Conservation (phyloP, 2,888 invertebrate species). For the Plemyria rubiginata region DNA sequence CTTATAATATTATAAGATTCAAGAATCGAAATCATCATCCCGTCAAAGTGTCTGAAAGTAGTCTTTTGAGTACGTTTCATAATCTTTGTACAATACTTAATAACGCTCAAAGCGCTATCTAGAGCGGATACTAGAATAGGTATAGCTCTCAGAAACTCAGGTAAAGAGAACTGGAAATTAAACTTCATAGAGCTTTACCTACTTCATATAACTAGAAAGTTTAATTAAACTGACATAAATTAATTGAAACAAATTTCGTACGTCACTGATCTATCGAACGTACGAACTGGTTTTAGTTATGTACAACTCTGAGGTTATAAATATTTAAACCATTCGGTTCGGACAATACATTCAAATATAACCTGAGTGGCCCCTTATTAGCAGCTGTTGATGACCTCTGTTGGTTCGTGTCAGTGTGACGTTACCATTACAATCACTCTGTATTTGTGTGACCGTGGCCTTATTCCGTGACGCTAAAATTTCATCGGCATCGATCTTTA, state of each 20-base stretch:
- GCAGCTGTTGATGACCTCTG: not conserved
- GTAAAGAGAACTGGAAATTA: not conserved
- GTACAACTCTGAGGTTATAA: too few species aligned
- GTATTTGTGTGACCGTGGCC: not conserved
- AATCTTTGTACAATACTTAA: constrained; percentile 34
- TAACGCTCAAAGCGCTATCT: constrained; percentile 34
- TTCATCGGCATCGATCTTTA: not conserved
- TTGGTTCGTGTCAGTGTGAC: not conserved
- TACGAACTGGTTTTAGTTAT: too few species aligned
- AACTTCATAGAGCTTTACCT: not conserved
- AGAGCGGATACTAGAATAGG: constrained; percentile 35
- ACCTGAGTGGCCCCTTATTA: too few species aligned
- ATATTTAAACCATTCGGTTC: too few species aligned
- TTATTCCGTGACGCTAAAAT: not conserved
- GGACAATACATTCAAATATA: too few species aligned
- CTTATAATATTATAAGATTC: too few species aligned
- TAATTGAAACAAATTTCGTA: too few species aligned
- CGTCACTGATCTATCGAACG: too few species aligned
- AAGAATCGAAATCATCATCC: too few species aligned
- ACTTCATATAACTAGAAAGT: too few species aligned
- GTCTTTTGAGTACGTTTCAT: constrained; percentile 5
- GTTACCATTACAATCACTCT: not conserved
- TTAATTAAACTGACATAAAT: too few species aligned
- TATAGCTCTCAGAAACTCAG: constrained; percentile 28
- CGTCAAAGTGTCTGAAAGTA: too few species aligned